A percentile compares a stretch with the other conserved stretches of the same genome.
Evolutionary conservation across 2,797 vertebrate species (phyloP).

Genomic region (Garrulus glandarius): DNA sequence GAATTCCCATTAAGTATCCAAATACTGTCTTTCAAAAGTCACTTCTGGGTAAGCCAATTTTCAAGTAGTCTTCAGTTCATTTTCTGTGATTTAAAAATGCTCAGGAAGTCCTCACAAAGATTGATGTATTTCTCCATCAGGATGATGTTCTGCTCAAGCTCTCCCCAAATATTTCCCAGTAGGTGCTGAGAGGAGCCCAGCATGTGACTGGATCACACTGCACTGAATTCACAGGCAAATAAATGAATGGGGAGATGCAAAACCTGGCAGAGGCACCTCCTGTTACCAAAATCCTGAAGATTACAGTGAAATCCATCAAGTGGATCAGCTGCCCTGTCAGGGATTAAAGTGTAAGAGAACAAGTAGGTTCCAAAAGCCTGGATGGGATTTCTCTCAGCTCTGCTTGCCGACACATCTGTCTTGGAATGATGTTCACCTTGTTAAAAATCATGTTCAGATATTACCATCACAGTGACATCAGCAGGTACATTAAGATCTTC

Average conservation of each 20-base stretch:
- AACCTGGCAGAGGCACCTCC: neutral
- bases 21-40: neutral
- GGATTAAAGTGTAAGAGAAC: neutral
- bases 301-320: neutral
- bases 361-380: neutral
- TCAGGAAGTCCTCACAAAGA: neutral
- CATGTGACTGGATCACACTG: neutral
- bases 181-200: neutral
- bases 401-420: neutral
- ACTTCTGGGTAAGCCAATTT: neutral
- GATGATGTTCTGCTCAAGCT: neutral
- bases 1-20: neutral
- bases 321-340: neutral
- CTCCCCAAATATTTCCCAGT: neutral
- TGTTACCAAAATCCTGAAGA: neutral
- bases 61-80: neutral
- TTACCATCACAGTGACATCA: neutral
- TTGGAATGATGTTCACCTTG: neutral
- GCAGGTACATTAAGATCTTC: neutral
- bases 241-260: neutral
- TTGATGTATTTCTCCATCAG: neutral
- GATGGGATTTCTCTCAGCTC: neutral
- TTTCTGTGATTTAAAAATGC: neutral
- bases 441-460: neutral
- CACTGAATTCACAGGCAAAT: neutral